Base-by-base conservation (phyloP, 2,888 invertebrate species). In the Arge pagana region DNA sequence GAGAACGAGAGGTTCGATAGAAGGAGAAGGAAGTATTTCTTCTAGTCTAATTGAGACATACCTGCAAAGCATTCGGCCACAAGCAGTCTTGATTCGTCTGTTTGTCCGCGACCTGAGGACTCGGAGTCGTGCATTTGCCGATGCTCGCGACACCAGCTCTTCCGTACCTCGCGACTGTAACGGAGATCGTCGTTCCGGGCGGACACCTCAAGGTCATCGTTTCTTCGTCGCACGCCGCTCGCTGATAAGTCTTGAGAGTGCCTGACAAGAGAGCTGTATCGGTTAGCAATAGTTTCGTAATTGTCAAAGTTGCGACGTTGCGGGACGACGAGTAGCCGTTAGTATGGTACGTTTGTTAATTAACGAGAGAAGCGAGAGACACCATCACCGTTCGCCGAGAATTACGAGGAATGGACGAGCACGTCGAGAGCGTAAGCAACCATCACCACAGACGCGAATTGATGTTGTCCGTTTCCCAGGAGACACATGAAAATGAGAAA, bases 191-290 rank as follows among this genome's bases (percentile, higher is more conserved):
- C 28, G 96, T 96, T 48, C 93, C 93, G 39, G 88, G 81, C 21
- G 96, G 96, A 78, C 97, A 97, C 70, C 88, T 87, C 57, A 96
- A 83, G 41, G 87, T 86, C 74, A 96, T 87, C 74, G 86, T 83
- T 70, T 96, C 91, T 57, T 92, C 91, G 79, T 96, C 94, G 79
- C 97, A 97, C 45, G 93, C 93, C 41, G 92, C 92, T 60, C 89
- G 86, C 73, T 95, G 92, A 78, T 93, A 93, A 37, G 93, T 94
- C 70, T 92, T 84, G 65, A 97, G 82, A 23, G 94, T 94, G 63
- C 93, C 93, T 67, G 93, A 87, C 65, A 97, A 85, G 62, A 95
- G 83, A 73, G 91, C 96, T 96, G 83, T 62, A 78, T 71, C n/a
- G n/a, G n/a, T n/a, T n/a, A n/a, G 18, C 53, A 53, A 40, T 57